phyloP scores from a whole-genome alignment of 2,113 vertebrate species.

The Gambusia holbrooki region DNA sequence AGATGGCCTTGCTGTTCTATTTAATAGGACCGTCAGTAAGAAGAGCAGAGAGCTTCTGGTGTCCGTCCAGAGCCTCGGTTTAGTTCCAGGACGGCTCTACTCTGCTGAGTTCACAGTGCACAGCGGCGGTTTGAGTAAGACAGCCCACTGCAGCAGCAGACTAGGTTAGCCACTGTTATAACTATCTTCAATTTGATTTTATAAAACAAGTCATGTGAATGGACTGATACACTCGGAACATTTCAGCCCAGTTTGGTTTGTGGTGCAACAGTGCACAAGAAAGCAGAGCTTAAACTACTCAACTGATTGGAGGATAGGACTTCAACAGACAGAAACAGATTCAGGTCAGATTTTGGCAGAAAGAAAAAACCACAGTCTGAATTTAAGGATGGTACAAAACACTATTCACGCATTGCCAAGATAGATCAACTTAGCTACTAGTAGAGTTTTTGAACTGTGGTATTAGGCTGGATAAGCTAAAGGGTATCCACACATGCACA shows the following conservation, averaged over 20 bases:
- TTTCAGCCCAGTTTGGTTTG: too few species aligned
- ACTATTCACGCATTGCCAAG: too few species aligned
- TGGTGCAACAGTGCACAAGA: too few species aligned
- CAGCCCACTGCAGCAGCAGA: slow-evolving; percentile 74
- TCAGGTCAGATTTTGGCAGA: too few species aligned
- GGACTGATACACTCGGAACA: too few species aligned
- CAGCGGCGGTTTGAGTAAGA: slow-evolving; percentile 82
- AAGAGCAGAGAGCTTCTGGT: slow-evolving; percentile 52
- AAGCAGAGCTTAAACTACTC: too few species aligned
- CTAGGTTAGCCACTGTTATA: slow-evolving; percentile 78
- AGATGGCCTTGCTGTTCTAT: slow-evolving; percentile 74
- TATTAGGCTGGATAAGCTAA: not conserved
- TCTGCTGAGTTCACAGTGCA: slow-evolving; percentile 81
- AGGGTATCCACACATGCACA: not conserved
- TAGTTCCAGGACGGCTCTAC: slow-evolving; percentile 87
- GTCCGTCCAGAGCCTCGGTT: slow-evolving; percentile 30
- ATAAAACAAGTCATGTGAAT: too few species aligned
- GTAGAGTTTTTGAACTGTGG: not conserved
- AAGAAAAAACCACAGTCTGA: too few species aligned
- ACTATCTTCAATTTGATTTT: not conserved
- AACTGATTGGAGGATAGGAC: too few species aligned
- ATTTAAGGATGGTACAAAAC: too few species aligned
- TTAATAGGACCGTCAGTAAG: slow-evolving; percentile 79
- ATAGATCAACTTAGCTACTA: not conserved
- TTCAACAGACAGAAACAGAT: too few species aligned